A percentile compares a stretch with the other conserved stretches of the same genome.
Conservation (phyloP, 2,888 invertebrate genomes). For the Ectemnius lituratus region DNA sequence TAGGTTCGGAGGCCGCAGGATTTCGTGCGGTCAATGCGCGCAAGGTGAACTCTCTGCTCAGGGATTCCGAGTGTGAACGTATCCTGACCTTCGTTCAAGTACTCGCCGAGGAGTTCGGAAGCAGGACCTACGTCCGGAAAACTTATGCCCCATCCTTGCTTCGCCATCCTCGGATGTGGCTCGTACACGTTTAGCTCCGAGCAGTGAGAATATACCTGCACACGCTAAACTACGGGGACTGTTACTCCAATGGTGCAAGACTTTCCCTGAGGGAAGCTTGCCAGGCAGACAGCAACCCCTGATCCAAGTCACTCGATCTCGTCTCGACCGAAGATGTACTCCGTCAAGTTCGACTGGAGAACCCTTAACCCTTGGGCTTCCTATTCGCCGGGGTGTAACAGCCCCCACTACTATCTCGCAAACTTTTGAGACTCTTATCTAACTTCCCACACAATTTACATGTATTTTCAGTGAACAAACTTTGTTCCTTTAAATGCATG, state of each 20-base stretch:
- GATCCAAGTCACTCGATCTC: slow-evolving; percentile 44
- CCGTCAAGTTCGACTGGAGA: slow-evolving; percentile 32
- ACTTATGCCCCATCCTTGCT: slow-evolving; percentile 6
- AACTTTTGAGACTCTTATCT: slow-evolving; percentile 16
- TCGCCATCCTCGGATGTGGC: neutral
- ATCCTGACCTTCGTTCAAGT: slow-evolving; percentile 12
- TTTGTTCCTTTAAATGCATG: too few relatives aligned
- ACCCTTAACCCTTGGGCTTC: slow-evolving; percentile 33
- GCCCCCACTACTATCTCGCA: slow-evolving; percentile 3
- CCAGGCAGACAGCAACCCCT: slow-evolving; percentile 30
- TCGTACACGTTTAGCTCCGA: too few relatives aligned
- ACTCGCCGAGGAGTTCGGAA: slow-evolving; percentile 35
- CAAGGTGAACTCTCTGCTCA: slow-evolving; percentile 35
- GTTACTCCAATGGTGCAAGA: slow-evolving; percentile 39
- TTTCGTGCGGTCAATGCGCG: slow-evolving; percentile 50
- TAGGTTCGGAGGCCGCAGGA: slow-evolving; percentile 48
- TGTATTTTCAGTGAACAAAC: slow-evolving; percentile 18
- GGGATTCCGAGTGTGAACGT: slow-evolving; percentile 38
- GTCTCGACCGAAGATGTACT: slow-evolving; percentile 32
- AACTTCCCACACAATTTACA: slow-evolving; percentile 8
- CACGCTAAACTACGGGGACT: slow-evolving; percentile 22
- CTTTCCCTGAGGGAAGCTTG: slow-evolving; percentile 34
- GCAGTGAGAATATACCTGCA: slow-evolving; percentile 26
- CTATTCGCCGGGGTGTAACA: slow-evolving; percentile 18
- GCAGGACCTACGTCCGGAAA: slow-evolving; percentile 24